These are phyloP conservation scores for Physella acuta DNA, from an alignment of 1,140 invertebrate species.

Conservation along the genomic window DNA sequence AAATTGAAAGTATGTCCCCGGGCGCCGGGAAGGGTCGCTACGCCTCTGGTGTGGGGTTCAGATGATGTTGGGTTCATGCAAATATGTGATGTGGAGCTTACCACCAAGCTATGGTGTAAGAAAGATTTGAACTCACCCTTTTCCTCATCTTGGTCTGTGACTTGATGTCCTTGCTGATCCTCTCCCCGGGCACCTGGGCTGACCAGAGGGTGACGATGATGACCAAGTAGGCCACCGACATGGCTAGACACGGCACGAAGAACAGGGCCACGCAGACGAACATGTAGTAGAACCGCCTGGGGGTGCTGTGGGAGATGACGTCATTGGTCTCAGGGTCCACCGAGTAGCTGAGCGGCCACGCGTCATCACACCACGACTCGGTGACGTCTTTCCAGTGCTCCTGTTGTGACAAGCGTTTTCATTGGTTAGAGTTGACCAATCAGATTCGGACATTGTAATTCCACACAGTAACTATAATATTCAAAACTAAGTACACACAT, in stretches of 20 bases:
- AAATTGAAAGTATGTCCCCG: no score
- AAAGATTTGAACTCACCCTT: slow-evolving; percentile 54
- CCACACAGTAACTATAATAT: no score
- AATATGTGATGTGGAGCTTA: no score
- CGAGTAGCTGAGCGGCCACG: slow-evolving; percentile 41
- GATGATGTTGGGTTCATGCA: no score
- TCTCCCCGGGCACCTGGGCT: slow-evolving; percentile 47
- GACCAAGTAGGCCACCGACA: slow-evolving; percentile 61
- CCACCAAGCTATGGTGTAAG: no score
- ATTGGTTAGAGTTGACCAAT: no score
- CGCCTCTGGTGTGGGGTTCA: no score
- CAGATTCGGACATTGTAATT: no score
- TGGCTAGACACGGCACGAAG: slow-evolving; percentile 62
- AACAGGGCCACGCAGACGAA: slow-evolving; percentile 61
- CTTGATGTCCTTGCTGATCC: slow-evolving; percentile 48
- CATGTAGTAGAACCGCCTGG: slow-evolving; percentile 58
- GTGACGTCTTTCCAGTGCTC: slow-evolving; percentile 50
- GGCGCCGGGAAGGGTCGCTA: no score
- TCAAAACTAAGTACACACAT: no score
- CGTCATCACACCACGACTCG: slow-evolving; percentile 57
- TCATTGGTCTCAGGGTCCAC: slow-evolving; percentile 27
- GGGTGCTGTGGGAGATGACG: slow-evolving; percentile 23
- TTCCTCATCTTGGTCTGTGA: slow-evolving; percentile 47
- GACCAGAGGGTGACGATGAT: slow-evolving; percentile 60
- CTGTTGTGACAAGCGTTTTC: slow-evolving; percentile 15